A percentile compares a stretch with the other conserved stretches of the same genome.
Conservation (phyloP, 2,113 vertebrate species). For the Vulpes lagopus region DNA sequence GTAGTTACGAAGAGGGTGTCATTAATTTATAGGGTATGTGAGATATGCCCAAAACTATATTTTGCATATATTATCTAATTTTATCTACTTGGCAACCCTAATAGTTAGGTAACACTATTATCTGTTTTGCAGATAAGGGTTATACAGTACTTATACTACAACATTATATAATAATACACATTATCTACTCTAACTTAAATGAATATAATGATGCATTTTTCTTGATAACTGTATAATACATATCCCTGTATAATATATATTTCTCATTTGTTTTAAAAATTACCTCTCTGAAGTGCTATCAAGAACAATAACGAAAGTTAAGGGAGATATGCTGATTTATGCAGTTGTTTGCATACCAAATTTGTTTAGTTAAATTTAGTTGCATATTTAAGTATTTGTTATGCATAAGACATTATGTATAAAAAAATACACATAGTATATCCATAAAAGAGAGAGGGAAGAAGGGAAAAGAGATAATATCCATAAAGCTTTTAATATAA, state of each 20-base stretch:
- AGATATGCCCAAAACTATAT: background rate
- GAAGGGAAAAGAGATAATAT: background rate
- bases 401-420: background rate
- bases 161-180: background rate
- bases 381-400: conserved; percentile 29
- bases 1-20: background rate
- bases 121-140: conserved; percentile 20
- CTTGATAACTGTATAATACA: background rate
- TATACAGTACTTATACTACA: background rate
- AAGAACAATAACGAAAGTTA: conserved; percentile 32
- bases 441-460: background rate
- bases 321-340: background rate
- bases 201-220: conserved; percentile 41
- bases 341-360: conserved; percentile 27
- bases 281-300: background rate
- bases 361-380: conserved; percentile 53
- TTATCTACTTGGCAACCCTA: background rate
- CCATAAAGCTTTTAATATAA: conserved; percentile 47
- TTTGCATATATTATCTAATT: conserved; percentile 16
- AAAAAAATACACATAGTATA: background rate
- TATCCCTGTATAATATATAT: background rate
- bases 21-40: background rate
- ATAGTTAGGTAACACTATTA: conserved; percentile 46
- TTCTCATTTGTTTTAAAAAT: conserved; percentile 54
- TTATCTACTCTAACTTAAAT: background rate